Conservation (phyloP, 2,888 invertebrate genomes). For the Deilephila elpenor region DNA sequence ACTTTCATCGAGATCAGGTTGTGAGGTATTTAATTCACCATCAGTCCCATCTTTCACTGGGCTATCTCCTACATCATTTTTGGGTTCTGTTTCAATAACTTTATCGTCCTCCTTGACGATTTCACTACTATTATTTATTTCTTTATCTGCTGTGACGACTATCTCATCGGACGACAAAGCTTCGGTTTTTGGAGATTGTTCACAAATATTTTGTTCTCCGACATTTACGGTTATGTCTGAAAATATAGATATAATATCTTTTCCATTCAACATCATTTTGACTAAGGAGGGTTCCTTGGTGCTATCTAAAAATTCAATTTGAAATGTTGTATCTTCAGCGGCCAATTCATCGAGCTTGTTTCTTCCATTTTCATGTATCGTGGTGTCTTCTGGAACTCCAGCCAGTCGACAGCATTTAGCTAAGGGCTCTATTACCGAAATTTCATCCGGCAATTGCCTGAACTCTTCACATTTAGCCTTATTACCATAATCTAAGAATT, state of each 20-base stretch:
- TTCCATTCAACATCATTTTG: conserved; percentile 83
- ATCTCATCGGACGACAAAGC: background rate
- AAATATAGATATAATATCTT: conserved; percentile 62
- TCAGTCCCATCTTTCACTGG: background rate
- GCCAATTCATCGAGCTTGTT: conserved; percentile 68
- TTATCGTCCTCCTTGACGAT: background rate
- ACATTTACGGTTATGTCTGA: conserved; percentile 35
- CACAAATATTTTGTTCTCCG: conserved; percentile 31
- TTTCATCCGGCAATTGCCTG: conserved; percentile 85
- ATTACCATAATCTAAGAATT: conserved; percentile 89
- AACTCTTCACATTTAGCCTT: conserved; percentile 86
- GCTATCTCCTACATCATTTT: background rate
- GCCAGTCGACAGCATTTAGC: conserved; percentile 87
- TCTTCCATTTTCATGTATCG: conserved; percentile 72
- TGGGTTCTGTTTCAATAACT: background rate
- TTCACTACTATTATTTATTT: background rate
- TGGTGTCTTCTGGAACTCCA: conserved; percentile 70
- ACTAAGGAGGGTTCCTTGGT: conserved; percentile 85
- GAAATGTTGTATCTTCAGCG: conserved; percentile 73
- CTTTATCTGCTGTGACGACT: background rate
- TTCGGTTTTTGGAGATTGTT: conserved; percentile 32
- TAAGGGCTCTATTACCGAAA: conserved; percentile 83
- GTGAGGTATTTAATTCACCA: conserved; percentile 55
- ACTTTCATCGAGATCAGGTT: conserved; percentile 70
- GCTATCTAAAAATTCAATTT: conserved; percentile 85